Conservation (phyloP, 2,888 invertebrate genomes). For the Alloscopus bannaensis region DNA sequence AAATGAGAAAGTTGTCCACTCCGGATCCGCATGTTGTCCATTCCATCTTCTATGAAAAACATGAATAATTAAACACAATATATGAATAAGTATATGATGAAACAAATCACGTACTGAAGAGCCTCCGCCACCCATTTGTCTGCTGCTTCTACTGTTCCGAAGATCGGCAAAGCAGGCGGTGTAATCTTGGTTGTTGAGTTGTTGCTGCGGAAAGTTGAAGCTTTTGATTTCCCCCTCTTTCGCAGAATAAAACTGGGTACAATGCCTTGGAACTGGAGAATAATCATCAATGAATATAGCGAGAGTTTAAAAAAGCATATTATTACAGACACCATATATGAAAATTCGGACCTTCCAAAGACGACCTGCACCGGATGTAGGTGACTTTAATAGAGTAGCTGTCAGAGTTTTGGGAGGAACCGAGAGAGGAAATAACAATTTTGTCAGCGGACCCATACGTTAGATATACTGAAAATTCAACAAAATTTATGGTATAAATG, state of each 20-base stretch:
- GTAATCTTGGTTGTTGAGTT: constrained; percentile 49
- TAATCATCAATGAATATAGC: too few relatives aligned
- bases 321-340: too few relatives aligned
- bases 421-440: too few relatives aligned
- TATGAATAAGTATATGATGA: too few relatives aligned
- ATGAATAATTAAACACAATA: too few relatives aligned
- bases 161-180: constrained; percentile 40
- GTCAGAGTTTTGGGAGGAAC: too few relatives aligned
- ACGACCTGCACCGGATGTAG: constrained; percentile 36
- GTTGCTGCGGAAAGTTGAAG: constrained; percentile 53
- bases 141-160: constrained; percentile 3
- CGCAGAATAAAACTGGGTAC: constrained; percentile 34
- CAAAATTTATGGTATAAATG: neutral
- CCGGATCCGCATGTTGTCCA: constrained; percentile 35
- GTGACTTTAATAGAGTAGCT: constrained; percentile 38
- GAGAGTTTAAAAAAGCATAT: too few relatives aligned
- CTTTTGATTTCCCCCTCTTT: constrained; percentile 24
- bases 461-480: constrained; percentile 37
- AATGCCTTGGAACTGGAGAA: constrained; percentile 43
- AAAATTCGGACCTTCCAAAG: too few relatives aligned
- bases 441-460: constrained; percentile 38
- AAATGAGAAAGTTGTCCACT: constrained; percentile 28
- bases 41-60: constrained; percentile 9
- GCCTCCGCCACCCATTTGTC: neutral
- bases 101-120: neutral